A percentile compares a stretch with the other conserved stretches of the same genome.
These are phyloP conservation scores for Microctenopoma steveboyesi DNA, from an alignment of 2,797 vertebrate genomes.

Conservation along the genomic window DNA sequence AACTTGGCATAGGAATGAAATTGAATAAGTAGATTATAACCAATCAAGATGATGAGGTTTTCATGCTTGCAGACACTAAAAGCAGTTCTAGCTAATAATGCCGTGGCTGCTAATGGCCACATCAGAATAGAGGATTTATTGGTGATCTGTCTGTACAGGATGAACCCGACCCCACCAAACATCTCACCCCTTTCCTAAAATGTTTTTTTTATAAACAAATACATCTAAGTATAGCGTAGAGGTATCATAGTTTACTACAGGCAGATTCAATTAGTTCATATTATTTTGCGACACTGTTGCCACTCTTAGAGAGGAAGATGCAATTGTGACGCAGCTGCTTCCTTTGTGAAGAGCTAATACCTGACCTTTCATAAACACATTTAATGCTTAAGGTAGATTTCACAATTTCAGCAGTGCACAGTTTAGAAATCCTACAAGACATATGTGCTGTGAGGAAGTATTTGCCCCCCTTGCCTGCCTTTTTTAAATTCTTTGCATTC, in stretches of 20 bases:
- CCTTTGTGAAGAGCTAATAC: constrained; percentile 40
- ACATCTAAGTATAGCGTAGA: constrained; percentile 2
- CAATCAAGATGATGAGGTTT: too few species aligned
- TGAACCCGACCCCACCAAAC: background rate
- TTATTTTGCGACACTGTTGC: constrained; percentile 14
- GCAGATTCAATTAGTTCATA: constrained; percentile 22
- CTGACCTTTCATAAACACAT: constrained; percentile 48
- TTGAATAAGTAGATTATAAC: background rate
- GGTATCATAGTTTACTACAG: background rate
- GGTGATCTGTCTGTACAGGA: constrained; percentile 3
- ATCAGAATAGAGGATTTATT: constrained; percentile 18
- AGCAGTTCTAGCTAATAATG: constrained; percentile 24
- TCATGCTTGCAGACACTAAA: constrained; percentile 24
- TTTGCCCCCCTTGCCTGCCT: too few species aligned
- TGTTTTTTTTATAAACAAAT: constrained; percentile 7
- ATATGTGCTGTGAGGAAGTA: too few species aligned
- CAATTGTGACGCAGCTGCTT: constrained; percentile 15
- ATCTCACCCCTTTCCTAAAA: constrained; percentile 1
- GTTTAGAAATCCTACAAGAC: constrained; percentile 27
- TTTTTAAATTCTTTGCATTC: too few species aligned
- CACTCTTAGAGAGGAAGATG: constrained; percentile 14
- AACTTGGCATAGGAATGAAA: constrained; percentile 16
- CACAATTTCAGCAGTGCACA: constrained; percentile 54
- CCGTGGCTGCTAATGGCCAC: constrained; percentile 5
- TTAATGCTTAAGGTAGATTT: constrained; percentile 61